These are phyloP conservation scores for Stegophylla sp. DNA, from an alignment of 2,888 invertebrate species.

Conservation along the genomic window DNA sequence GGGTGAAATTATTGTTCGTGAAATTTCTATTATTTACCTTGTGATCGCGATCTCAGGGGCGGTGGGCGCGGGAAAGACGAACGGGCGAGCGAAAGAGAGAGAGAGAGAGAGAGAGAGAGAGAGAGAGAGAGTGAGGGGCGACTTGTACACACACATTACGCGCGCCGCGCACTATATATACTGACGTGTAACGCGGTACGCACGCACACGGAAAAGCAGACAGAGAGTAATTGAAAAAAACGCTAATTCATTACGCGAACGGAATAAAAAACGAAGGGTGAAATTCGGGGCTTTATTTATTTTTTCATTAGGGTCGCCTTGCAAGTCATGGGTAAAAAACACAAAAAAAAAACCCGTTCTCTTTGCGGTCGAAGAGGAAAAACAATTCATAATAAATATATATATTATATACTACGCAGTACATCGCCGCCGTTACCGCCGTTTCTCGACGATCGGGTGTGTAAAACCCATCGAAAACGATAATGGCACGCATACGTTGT, in stretches of 20 bases:
- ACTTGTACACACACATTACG: neutral
- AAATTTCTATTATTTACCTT: slow-evolving; percentile 46
- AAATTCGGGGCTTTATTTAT: slow-evolving; percentile 31
- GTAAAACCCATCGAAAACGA: neutral
- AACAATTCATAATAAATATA: slow-evolving; percentile 26
- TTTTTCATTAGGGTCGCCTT: slow-evolving; percentile 34
- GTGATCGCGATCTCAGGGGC: neutral
- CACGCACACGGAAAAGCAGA: slow-evolving; percentile 26
- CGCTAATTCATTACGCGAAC: slow-evolving; percentile 57
- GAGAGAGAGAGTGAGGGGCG: neutral
- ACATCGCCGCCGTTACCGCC: neutral
- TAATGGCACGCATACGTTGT: no score
- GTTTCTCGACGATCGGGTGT: neutral
- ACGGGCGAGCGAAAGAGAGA: neutral
- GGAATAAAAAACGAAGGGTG: slow-evolving; percentile 51
- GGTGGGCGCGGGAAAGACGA: slow-evolving; percentile 27
- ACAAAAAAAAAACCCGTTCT: slow-evolving; percentile 40
- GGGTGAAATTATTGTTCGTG: slow-evolving; percentile 46
- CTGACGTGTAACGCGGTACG: neutral
- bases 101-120: neutral
- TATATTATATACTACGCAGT: neutral
- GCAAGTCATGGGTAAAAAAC: slow-evolving; percentile 31
- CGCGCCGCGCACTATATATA: neutral
- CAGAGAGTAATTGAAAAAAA: slow-evolving; percentile 58
- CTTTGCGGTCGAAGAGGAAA: slow-evolving; percentile 32